A percentile compares a stretch with the other conserved stretches of the same genome.
phyloP scores from a whole-genome alignment of 2,888 invertebrate genomes.

The Ceriagrion tenellum region DNA sequence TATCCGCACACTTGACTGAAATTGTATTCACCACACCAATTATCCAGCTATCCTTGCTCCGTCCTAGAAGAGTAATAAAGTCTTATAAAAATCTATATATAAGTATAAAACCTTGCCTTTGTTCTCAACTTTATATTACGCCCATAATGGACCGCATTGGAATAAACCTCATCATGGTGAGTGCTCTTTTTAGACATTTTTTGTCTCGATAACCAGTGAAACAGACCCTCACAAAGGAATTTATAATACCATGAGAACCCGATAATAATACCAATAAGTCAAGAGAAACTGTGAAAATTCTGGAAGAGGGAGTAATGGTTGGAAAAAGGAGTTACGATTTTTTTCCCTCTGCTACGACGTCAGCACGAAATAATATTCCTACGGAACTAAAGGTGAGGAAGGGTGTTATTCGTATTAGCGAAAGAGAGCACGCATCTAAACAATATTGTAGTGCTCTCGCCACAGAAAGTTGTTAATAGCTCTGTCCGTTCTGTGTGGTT shows the following conservation, averaged over 20 bases:
- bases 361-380: neutral
- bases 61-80: too few species aligned
- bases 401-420: neutral
- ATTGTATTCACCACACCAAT: too few species aligned
- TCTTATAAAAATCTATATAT: too few species aligned
- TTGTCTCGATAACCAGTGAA: neutral
- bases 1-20: too few species aligned
- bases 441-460: neutral
- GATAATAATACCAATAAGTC: neutral
- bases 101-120: neutral
- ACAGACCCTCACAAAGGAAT: neutral
- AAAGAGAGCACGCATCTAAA: neutral
- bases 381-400: neutral
- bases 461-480: too few species aligned
- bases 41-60: too few species aligned
- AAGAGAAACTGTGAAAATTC: neutral
- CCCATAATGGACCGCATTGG: neutral
- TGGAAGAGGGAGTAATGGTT: neutral
- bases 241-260: neutral
- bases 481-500: too few species aligned
- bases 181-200: neutral
- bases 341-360: neutral
- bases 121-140: neutral
- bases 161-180: neutral
- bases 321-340: neutral